Evolutionary conservation across 2,888 invertebrate species (phyloP).

Genomic region (Caenorhabditis sp.): DNA sequence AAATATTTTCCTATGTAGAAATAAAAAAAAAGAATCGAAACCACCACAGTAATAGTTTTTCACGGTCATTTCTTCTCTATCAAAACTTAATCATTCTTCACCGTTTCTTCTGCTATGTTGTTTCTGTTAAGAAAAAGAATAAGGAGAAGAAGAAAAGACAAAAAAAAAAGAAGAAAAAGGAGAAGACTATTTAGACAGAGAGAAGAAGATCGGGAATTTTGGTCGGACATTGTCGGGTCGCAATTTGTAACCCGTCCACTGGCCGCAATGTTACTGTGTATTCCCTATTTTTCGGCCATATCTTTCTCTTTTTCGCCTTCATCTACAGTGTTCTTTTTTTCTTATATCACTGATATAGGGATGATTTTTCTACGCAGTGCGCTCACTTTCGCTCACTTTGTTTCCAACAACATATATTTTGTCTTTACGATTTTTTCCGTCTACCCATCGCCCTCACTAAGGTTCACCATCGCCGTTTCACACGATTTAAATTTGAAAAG

Average conservation of each 20-base stretch:
- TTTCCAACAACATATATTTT: neutral
- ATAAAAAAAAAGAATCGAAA: neutral
- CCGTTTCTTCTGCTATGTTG: conserved; percentile 17
- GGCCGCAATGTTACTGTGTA: conserved; percentile 3
- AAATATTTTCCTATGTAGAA: neutral
- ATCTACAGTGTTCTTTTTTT: neutral
- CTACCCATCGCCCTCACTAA: neutral
- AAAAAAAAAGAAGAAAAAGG: neutral
- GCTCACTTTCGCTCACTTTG: conserved; percentile 1
- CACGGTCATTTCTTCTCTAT: conserved; percentile 40
- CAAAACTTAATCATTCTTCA: conserved; percentile 36
- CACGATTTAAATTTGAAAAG: neutral
- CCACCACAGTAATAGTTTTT: conserved; percentile 19
- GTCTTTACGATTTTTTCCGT: neutral
- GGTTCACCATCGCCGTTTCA: neutral
- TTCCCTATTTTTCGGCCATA: neutral
- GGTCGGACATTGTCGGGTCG: neutral
- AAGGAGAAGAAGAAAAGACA: neutral
- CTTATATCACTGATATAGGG: conserved; percentile 1
- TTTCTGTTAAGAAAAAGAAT: conserved; percentile 19
- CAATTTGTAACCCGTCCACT: conserved; percentile 7
- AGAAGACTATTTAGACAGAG: neutral
- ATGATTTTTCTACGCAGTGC: neutral
- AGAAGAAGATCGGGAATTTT: neutral
- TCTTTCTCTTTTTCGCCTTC: conserved; percentile 1